Percentiles rank a stretch among this genome's conserved stretches.
Conservation (phyloP, 2,888 invertebrate species). For the Mamestra brassicae region DNA sequence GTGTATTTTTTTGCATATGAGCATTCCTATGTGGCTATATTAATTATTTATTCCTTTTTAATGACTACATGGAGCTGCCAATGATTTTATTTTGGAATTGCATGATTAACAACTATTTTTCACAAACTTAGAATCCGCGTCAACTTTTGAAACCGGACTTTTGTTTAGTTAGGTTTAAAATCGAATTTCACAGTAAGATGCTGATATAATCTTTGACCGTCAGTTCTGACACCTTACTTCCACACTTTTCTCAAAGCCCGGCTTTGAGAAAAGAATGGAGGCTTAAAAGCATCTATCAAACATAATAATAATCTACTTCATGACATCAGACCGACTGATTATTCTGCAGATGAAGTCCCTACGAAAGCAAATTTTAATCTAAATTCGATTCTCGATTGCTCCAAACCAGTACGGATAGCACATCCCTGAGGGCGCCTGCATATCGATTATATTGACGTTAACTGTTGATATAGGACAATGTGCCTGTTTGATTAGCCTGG, state of each 20-base stretch:
- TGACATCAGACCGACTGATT: background rate
- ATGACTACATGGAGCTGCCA: no score
- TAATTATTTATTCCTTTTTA: background rate
- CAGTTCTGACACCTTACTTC: background rate
- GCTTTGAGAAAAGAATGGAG: background rate
- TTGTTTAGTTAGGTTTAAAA: background rate
- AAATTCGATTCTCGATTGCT: constrained; percentile 41
- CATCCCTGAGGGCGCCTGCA: constrained; percentile 51
- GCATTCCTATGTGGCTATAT: background rate
- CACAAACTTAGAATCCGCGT: background rate
- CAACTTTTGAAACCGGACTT: background rate
- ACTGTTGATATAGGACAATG: constrained; percentile 80
- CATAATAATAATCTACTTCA: background rate
- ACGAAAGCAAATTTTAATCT: constrained; percentile 36
- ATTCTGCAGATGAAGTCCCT: constrained; percentile 24
- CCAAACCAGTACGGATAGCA: background rate
- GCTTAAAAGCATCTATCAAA: background rate
- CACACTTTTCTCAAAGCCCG: no score
- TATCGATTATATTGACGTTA: constrained; percentile 62
- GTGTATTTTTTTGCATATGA: constrained; percentile 31
- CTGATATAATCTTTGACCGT: background rate
- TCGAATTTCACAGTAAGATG: background rate
- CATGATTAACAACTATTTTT: background rate
- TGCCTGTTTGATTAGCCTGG: constrained; percentile 71
- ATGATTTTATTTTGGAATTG: no score